Evolutionary conservation across 2,113 vertebrate genomes (phyloP).

Genomic region (Rhea pennata): DNA sequence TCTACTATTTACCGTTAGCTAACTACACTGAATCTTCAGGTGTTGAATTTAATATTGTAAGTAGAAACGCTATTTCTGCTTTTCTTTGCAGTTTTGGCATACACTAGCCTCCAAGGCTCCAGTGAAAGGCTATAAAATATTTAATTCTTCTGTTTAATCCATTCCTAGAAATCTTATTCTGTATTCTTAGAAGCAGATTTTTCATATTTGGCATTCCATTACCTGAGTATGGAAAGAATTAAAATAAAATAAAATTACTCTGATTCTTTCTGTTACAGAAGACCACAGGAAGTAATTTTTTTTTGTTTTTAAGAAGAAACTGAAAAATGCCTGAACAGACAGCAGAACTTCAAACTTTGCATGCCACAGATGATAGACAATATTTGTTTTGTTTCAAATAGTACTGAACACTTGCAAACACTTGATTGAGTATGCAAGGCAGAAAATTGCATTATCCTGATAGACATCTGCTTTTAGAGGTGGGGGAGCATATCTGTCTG

Average conservation of each 20-base stretch:
- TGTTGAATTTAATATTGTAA: background rate
- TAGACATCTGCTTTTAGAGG: background rate
- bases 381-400: background rate
- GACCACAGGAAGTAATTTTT: background rate
- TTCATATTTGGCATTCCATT: background rate
- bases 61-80: background rate
- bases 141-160: background rate
- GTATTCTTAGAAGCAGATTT: background rate
- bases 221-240: background rate
- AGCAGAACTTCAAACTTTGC: background rate
- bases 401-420: background rate
- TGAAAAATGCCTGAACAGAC: background rate
- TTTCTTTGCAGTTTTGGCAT: background rate
- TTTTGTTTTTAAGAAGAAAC: background rate
- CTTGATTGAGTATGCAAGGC: background rate
- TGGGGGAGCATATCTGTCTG: background rate
- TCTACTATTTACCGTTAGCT: conserved; percentile 42
- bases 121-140: background rate
- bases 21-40: conserved; percentile 8
- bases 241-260: background rate
- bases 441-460: background rate
- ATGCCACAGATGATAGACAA: background rate
- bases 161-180: background rate
- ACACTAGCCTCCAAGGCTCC: background rate
- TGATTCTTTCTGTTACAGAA: background rate